Percentiles rank a stretch among this genome's conserved stretches.
Evolutionary conservation across 2,113 vertebrate genomes (phyloP).

Genomic region (Charadrius vociferus): DNA sequence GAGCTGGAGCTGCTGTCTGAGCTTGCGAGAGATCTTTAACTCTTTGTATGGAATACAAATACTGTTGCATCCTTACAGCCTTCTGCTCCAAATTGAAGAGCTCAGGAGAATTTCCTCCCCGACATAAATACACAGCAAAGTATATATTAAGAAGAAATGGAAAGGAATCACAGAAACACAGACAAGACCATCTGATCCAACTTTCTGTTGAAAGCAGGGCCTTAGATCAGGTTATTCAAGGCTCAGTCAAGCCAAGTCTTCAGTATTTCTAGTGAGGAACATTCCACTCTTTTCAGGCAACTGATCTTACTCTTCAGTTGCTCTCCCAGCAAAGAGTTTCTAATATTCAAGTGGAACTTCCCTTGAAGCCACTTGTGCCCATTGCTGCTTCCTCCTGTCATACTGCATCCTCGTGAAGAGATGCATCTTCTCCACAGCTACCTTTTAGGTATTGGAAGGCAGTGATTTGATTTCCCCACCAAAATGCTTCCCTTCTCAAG

Average conservation of each 20-base stretch:
- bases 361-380: background rate
- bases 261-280: background rate
- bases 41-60: background rate
- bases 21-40: background rate
- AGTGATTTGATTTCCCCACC: background rate
- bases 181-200: background rate
- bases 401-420: background rate
- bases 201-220: background rate
- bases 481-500: background rate
- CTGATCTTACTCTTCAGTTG: background rate
- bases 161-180: background rate
- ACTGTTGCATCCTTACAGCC: background rate
- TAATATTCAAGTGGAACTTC: background rate
- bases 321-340: background rate
- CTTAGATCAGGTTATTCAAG: background rate
- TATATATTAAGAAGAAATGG: background rate
- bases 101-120: background rate
- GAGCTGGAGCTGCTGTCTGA: slow-evolving; percentile 16
- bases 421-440: background rate
- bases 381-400: background rate
- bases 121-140: background rate
- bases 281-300: background rate
- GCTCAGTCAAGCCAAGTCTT: background rate
- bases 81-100: background rate
- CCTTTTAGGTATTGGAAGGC: background rate